Evolutionary conservation across 2,797 vertebrate species (phyloP).

Genomic region (Iguana delicatissima): DNA sequence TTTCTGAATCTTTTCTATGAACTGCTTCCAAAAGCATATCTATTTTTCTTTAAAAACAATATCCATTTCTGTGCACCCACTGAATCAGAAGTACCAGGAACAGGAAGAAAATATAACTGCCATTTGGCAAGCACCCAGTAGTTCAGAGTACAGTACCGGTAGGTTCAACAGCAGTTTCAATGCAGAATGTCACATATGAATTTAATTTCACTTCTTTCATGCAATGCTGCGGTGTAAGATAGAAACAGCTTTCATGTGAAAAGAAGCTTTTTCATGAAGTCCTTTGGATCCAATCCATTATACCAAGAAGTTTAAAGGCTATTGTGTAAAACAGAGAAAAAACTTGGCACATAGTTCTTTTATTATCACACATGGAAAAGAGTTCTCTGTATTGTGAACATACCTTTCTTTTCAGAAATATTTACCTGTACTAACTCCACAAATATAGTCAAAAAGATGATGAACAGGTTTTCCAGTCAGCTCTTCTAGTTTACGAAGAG

Average conservation of each 20-base stretch:
- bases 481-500: constrained; percentile 90
- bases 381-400: neutral
- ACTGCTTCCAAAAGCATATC: neutral
- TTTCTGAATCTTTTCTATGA: too few species aligned
- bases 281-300: neutral
- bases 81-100: neutral
- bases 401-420: constrained; percentile 29
- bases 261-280: neutral
- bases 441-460: constrained; percentile 96
- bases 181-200: neutral
- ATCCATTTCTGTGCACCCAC: neutral
- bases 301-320: neutral
- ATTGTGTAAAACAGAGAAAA: neutral
- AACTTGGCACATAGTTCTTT: neutral
- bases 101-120: neutral
- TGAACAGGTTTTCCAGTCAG: constrained; percentile 93
- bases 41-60: neutral
- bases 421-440: constrained; percentile 98
- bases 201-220: neutral
- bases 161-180: neutral
- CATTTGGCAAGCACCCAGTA: neutral
- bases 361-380: neutral
- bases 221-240: neutral
- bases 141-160: neutral
- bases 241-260: neutral